A percentile compares a stretch with the other conserved stretches of the same genome.
These are phyloP conservation scores for Typhlomys cinereus DNA, from an alignment of 2,113 vertebrate species.

Conservation along the genomic window DNA sequence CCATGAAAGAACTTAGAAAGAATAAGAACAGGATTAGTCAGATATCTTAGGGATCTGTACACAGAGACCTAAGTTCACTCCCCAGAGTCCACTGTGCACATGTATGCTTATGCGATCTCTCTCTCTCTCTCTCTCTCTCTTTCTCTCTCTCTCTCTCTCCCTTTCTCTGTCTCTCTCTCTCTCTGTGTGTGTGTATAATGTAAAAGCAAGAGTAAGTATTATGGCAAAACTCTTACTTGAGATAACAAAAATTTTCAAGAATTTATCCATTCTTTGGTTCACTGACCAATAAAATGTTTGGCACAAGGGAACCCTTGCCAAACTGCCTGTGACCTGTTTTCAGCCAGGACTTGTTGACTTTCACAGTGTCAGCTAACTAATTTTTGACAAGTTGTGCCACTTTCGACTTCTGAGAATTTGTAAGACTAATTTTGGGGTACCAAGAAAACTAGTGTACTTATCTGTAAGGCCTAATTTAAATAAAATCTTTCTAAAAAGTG, in stretches of 20 bases:
- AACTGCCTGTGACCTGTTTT: background rate
- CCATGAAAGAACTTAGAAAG: background rate
- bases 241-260: background rate
- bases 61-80: no score
- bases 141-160: no score
- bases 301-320: background rate
- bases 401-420: slow-evolving; percentile 32
- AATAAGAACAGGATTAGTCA: background rate
- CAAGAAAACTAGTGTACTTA: background rate
- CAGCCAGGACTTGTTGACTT: background rate
- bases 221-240: background rate
- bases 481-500: slow-evolving; percentile 21
- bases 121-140: no score
- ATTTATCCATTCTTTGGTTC: background rate
- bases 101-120: no score
- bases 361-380: background rate
- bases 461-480: slow-evolving; percentile 12
- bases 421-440: slow-evolving; percentile 1
- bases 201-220: no score
- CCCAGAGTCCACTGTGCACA: no score
- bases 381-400: background rate
- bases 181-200: no score
- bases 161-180: no score
- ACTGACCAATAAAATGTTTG: background rate
- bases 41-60: no score